A percentile compares a stretch with the other conserved stretches of the same genome.
phyloP scores from a whole-genome alignment of 2,888 invertebrate species.

The Noctua pronuba region DNA sequence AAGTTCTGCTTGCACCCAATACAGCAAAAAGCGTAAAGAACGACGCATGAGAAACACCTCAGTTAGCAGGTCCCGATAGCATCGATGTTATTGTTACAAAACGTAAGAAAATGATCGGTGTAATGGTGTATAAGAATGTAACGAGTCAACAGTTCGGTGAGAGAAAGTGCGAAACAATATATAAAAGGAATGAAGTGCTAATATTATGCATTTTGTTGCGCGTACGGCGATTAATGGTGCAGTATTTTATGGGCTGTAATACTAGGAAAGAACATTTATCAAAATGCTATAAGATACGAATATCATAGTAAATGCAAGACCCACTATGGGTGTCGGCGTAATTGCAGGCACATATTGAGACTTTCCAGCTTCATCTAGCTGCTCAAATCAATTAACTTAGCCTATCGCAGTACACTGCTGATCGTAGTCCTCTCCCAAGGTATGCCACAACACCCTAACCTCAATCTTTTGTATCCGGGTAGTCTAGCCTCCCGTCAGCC shows the following conservation, averaged over 20 bases:
- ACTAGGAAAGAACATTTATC: background rate
- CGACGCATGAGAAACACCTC: slow-evolving; percentile 19
- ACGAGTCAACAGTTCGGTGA: slow-evolving; percentile 44
- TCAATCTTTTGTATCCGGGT: background rate
- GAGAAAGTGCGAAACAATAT: slow-evolving; percentile 68
- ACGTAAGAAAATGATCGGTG: slow-evolving; percentile 33
- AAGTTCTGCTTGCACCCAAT: background rate
- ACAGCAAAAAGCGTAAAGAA: background rate
- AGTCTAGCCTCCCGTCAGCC: background rate
- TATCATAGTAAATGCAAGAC: background rate
- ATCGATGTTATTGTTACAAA: slow-evolving; percentile 54
- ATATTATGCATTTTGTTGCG: slow-evolving; percentile 37
- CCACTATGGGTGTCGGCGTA: background rate
- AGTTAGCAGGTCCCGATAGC: slow-evolving; percentile 23
- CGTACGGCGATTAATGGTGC: slow-evolving; percentile 16
- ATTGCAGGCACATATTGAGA: background rate
- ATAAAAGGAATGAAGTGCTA: slow-evolving; percentile 34
- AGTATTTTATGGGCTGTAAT: background rate
- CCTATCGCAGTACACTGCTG: background rate
- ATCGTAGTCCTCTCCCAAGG: rapidly evolving
- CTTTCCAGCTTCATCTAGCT: background rate
- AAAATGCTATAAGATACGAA: background rate
- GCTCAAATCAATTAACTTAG: background rate
- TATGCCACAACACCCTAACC: background rate
- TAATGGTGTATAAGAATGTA: slow-evolving; percentile 39